Conservation (phyloP, 1,140 invertebrate genomes). For the Luehdorfia chinensis region DNA sequence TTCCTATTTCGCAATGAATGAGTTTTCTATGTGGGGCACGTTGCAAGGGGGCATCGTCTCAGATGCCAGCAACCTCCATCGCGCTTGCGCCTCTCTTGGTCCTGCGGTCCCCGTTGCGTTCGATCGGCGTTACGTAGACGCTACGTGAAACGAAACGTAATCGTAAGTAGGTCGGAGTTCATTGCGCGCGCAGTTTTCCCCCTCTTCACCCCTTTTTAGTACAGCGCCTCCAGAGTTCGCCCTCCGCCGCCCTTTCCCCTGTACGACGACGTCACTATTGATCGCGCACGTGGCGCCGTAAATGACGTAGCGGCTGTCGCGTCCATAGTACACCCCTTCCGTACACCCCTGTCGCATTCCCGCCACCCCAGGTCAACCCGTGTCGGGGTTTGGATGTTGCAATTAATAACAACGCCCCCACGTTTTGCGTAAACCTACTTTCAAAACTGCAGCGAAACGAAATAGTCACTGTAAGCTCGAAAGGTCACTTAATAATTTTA, state of each 20-base stretch:
- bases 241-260: conserved; percentile 18
- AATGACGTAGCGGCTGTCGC: conserved; percentile 67
- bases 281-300: conserved; percentile 71
- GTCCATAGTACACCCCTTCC: conserved; percentile 54
- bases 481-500: too few species aligned
- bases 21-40: conserved; percentile 41
- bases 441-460: conserved; percentile 16
- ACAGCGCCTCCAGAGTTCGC: conserved; percentile 1
- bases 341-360: conserved; percentile 31
- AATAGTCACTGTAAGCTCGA: too few species aligned
- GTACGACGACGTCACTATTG: conserved; percentile 68
- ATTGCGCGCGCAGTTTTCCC: conserved; percentile 55
- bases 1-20: conserved; percentile 47
- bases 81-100: conserved; percentile 39
- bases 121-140: conserved; percentile 68
- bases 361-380: conserved; percentile 24
- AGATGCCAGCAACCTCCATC: conserved; percentile 21
- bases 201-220: conserved; percentile 15
- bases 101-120: conserved; percentile 38
- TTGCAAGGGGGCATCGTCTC: conserved; percentile 41
- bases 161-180: conserved; percentile 65
- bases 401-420: conserved; percentile 27
- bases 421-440: conserved; percentile 33
- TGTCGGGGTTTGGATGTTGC: conserved; percentile 29
- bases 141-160: conserved; percentile 65